These are phyloP conservation scores for Sarcophaga bullata DNA, from an alignment of 1,140 invertebrate species.

Conservation along the genomic window DNA sequence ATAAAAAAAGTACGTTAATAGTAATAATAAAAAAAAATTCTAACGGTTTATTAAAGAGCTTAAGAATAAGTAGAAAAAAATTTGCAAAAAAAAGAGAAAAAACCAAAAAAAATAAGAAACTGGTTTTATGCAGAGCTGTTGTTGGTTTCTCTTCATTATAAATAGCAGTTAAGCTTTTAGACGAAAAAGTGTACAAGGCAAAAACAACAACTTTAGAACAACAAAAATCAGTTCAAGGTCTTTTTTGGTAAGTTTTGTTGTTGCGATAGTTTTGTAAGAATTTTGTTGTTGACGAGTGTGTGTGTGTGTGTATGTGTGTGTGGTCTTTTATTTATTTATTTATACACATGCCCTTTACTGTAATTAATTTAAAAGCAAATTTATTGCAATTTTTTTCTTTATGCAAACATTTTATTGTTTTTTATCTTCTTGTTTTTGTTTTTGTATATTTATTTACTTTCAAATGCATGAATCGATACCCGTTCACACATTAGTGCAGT, in stretches of 20 bases:
- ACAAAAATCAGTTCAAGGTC: slow-evolving; percentile 39
- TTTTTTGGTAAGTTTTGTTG: slow-evolving; percentile 29
- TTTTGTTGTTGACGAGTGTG: neutral
- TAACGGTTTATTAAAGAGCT: neutral
- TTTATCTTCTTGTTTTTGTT: neutral
- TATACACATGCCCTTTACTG: neutral
- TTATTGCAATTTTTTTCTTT: neutral
- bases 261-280: neutral
- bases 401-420: neutral
- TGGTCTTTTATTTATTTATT: neutral
- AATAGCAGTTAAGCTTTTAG: neutral
- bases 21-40: neutral
- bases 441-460: neutral
- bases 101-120: neutral
- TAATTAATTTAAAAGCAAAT: too few species aligned
- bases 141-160: neutral
- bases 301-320: too few species aligned
- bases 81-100: too few species aligned
- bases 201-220: neutral
- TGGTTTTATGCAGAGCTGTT: neutral
- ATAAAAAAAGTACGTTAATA: neutral
- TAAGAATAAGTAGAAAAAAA: too few species aligned
- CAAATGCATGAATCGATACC: too few species aligned
- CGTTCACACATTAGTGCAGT: too few species aligned
- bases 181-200: neutral